Conservation (phyloP, 2,888 invertebrate species). For the Apamea epomidion region DNA sequence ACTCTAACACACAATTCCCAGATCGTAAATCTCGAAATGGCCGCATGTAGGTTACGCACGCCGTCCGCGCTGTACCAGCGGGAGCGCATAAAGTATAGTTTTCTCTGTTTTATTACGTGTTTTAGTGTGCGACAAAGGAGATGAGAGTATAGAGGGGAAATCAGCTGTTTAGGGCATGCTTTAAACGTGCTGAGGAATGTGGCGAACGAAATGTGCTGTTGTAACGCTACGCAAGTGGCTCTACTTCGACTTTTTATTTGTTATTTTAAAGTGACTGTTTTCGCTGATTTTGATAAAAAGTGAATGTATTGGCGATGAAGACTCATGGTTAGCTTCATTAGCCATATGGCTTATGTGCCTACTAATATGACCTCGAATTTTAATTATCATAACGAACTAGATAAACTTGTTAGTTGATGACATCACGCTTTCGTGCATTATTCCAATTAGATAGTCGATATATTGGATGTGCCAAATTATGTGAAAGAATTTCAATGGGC, state of each 20-base stretch:
- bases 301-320: constrained; percentile 1
- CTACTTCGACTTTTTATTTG: constrained; percentile 74
- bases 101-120: constrained; percentile 90
- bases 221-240: constrained; percentile 78
- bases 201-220: constrained; percentile 87
- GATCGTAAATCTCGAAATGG: constrained; percentile 91
- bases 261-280: constrained; percentile 31
- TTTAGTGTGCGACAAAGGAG: constrained; percentile 89
- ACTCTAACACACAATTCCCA: constrained; percentile 91
- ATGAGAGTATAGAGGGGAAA: constrained; percentile 87
- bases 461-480: background rate
- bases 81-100: constrained; percentile 90
- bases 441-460: constrained; percentile 23
- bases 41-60: constrained; percentile 91
- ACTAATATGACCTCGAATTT: constrained; percentile 11
- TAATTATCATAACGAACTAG: constrained; percentile 10
- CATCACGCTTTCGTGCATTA: constrained; percentile 14
- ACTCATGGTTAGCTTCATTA: constrained; percentile 14
- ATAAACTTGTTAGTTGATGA: constrained; percentile 13
- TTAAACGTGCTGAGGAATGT: constrained; percentile 90
- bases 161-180: constrained; percentile 91
- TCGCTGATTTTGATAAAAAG: constrained; percentile 9
- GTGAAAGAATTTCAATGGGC: background rate
- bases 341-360: constrained; percentile 17
- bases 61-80: constrained; percentile 87